Conservation (phyloP, 1,140 invertebrate genomes). For the Kradibia gibbosae region DNA sequence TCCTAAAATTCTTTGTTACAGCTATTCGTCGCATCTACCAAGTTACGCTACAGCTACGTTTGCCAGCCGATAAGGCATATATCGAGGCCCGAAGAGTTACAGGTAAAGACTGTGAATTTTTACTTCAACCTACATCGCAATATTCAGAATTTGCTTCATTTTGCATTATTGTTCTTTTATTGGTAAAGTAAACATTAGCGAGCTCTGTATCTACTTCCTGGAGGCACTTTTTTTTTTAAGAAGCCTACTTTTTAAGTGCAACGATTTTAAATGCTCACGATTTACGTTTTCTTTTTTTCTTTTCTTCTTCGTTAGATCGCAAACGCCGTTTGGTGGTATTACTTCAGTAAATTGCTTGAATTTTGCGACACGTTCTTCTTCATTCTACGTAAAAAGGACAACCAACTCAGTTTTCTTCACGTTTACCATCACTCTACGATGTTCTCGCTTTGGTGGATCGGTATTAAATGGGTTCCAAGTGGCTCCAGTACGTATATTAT, state of each 20-base stretch:
- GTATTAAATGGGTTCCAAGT: constrained; percentile 96
- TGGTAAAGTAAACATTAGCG: too few species aligned
- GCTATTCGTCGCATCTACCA: constrained; percentile 82
- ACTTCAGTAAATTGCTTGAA: constrained; percentile 94
- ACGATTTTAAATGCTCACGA: too few species aligned
- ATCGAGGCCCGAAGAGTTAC: constrained; percentile 86
- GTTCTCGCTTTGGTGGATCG: constrained; percentile 96
- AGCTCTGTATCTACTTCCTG: too few species aligned
- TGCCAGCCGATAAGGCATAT: constrained; percentile 91
- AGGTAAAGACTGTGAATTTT: constrained; percentile 74
- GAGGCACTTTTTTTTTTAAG: too few species aligned
- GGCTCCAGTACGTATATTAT: constrained; percentile 85
- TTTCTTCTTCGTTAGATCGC: constrained; percentile 80
- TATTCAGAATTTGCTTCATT: too few species aligned
- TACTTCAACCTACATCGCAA: too few species aligned
- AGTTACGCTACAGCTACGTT: constrained; percentile 88
- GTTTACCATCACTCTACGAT: constrained; percentile 95
- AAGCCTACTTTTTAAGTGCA: too few species aligned
- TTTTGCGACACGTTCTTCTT: constrained; percentile 95
- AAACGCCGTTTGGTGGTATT: constrained; percentile 96
- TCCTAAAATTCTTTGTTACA: constrained; percentile 68
- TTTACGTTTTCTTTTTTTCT: not conserved
- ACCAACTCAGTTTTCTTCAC: constrained; percentile 91
- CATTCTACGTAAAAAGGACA: constrained; percentile 89
- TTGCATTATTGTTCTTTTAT: too few species aligned